Evolutionary conservation across 1,140 invertebrate species (phyloP).

Genomic region (Phocides pigmalion): DNA sequence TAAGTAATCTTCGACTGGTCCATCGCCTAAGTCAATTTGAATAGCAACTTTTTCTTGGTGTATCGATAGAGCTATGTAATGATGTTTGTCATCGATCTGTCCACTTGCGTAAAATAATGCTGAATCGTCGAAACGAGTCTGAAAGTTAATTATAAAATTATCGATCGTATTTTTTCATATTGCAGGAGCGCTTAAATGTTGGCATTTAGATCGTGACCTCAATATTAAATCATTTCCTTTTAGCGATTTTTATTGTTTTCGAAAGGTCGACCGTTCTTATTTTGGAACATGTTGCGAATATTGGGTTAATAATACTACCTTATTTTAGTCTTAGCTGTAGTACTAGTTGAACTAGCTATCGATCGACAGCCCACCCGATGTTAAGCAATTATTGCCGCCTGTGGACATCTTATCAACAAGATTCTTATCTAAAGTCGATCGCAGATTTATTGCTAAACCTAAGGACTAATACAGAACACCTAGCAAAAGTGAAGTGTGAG

Average conservation of each 20-base stretch:
- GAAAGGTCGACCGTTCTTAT: conserved; percentile 36
- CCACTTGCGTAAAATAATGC: conserved; percentile 94
- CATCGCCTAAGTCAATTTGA: conserved; percentile 93
- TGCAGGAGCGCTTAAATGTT: conserved; percentile 33
- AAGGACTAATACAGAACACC: too few relatives aligned
- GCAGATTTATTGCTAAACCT: too few relatives aligned
- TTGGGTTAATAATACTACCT: conserved; percentile 5
- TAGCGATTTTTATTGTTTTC: conserved; percentile 38
- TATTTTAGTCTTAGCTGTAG: too few relatives aligned
- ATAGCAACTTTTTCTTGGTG: conserved; percentile 91
- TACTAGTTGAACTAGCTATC: too few relatives aligned
- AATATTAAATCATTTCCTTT: conserved; percentile 36
- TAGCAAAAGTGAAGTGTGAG: too few relatives aligned
- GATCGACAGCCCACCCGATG: too few relatives aligned
- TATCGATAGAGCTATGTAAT: conserved; percentile 93
- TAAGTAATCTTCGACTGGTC: conserved; percentile 87
- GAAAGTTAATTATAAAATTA: conserved; percentile 48
- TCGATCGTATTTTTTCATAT: conserved; percentile 31
- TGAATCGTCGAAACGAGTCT: conserved; percentile 94
- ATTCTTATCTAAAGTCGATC: too few relatives aligned
- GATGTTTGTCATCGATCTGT: conserved; percentile 90
- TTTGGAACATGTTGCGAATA: conserved; percentile 14
- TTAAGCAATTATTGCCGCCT: too few relatives aligned
- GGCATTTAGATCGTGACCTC: conserved; percentile 40
- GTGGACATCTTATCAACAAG: too few relatives aligned